Evolutionary conservation across 1,140 invertebrate genomes (phyloP).

Genomic region (Eriocheir sinensis): DNA sequence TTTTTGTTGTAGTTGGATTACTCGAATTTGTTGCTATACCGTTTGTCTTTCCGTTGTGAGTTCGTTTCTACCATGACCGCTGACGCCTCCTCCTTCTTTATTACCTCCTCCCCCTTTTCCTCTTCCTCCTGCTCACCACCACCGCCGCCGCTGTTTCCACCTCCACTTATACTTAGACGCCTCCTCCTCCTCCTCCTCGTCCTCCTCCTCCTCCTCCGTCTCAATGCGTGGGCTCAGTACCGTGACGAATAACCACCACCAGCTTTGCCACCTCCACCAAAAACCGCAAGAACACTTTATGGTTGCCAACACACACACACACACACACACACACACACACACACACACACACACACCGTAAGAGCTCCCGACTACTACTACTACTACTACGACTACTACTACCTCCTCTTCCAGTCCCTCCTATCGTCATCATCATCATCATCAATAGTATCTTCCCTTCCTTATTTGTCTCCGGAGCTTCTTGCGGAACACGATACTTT

Average conservation of each 20-base stretch:
- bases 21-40: no score
- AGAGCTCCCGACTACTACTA: not conserved
- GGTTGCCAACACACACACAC: not conserved
- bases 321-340: no score
- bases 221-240: not conserved
- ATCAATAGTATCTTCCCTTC: not conserved
- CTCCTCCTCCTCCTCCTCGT: not conserved
- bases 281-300: no score
- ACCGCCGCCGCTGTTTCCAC: not conserved
- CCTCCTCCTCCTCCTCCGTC: not conserved
- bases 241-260: not conserved
- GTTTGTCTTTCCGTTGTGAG: no score
- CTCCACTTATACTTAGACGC: not conserved
- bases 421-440: no score
- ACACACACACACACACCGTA: not conserved
- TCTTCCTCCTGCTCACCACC: not conserved
- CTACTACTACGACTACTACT: not conserved
- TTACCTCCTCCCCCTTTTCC: not conserved
- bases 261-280: no score
- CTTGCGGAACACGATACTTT: not conserved
- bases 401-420: no score
- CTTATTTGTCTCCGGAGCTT: not conserved
- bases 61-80: no score
- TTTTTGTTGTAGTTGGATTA: no score
- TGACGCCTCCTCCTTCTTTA: no score